A percentile compares a stretch with the other conserved stretches of the same genome.
Evolutionary conservation across 2,888 invertebrate genomes (phyloP).

Genomic region (Agrochola lota): DNA sequence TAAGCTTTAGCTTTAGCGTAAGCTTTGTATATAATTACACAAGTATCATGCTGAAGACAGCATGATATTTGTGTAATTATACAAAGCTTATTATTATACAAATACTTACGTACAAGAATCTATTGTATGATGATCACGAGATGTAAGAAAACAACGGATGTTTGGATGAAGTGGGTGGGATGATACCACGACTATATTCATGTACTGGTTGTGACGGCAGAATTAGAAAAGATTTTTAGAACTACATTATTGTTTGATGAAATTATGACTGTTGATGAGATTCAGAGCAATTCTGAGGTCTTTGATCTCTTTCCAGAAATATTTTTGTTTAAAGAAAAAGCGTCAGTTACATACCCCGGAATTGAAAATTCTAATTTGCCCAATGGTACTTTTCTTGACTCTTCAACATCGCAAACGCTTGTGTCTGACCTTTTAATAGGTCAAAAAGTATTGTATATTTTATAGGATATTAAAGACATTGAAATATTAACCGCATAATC

Average conservation of each 20-base stretch:
- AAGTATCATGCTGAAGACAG: too few species aligned
- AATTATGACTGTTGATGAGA: neutral
- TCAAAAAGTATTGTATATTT: constrained; percentile 1
- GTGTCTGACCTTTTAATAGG: neutral
- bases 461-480: constrained; percentile 40
- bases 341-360: neutral
- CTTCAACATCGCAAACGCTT: too few species aligned
- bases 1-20: too few species aligned
- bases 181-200: constrained; percentile 15
- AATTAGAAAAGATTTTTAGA: constrained; percentile 5
- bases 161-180: constrained; percentile 39
- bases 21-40: too few species aligned
- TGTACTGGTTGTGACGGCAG: neutral
- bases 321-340: neutral
- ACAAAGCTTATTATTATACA: constrained; percentile 5
- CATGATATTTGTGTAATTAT: neutral
- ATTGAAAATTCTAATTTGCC: neutral
- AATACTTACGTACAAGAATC: constrained; percentile 12
- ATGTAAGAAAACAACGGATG: constrained; percentile 50
- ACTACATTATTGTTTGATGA: neutral
- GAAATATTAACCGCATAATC: constrained; percentile 14
- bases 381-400: neutral
- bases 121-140: constrained; percentile 41
- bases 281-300: neutral
- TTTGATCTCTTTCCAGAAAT: neutral